These are phyloP conservation scores for Fragum sueziense DNA, from an alignment of 2,888 invertebrate genomes.

Conservation along the genomic window DNA sequence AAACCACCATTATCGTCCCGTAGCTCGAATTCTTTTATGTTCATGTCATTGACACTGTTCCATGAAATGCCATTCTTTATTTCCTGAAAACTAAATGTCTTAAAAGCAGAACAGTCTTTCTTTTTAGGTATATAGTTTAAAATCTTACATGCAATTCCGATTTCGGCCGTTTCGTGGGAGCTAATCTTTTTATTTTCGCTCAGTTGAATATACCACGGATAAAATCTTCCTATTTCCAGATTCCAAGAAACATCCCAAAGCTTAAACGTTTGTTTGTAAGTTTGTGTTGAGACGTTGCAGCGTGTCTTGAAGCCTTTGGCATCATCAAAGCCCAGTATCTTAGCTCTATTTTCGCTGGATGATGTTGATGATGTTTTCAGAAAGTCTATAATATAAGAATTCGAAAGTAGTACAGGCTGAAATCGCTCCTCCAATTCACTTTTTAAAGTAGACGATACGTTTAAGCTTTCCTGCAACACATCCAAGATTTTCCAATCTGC, in stretches of 20 bases:
- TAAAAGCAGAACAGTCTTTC: too few species aligned
- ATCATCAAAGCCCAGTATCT: not conserved
- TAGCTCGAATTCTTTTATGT: too few species aligned
- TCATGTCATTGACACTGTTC: too few species aligned
- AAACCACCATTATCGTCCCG: not conserved
- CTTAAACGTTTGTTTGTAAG: not conserved
- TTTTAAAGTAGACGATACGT: not conserved
- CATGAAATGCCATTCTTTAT: too few species aligned
- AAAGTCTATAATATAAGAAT: not conserved
- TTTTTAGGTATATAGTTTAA: too few species aligned
- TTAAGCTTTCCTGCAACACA: not conserved
- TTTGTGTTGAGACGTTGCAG: not conserved
- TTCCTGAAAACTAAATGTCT: too few species aligned
- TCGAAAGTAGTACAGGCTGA: not conserved
- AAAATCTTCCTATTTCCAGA: not conserved
- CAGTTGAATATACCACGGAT: too few species aligned
- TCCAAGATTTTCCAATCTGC: not conserved
- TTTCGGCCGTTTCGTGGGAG: too few species aligned
- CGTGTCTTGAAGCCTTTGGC: not conserved
- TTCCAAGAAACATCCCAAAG: not conserved
- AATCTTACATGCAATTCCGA: too few species aligned
- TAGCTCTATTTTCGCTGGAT: not conserved
- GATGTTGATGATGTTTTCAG: not conserved
- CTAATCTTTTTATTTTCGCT: too few species aligned
- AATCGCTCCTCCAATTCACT: not conserved